Base-by-base conservation (phyloP, 2,888 invertebrate species). In the Azorinus chamasolen region DNA sequence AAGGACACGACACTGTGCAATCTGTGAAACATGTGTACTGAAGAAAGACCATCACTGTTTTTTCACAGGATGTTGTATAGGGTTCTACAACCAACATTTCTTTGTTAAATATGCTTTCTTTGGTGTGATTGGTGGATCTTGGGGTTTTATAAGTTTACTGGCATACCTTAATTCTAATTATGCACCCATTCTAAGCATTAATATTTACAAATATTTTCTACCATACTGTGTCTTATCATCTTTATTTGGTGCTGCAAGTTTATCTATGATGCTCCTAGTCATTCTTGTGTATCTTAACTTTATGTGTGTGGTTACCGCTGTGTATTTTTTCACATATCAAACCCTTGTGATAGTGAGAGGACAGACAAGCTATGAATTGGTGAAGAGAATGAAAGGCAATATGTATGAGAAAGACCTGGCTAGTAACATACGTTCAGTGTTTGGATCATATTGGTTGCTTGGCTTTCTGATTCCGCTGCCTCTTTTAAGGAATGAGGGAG, bases 1-100 rank as follows among this genome's bases (percentile, higher is more conserved):
- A 5, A 81, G 93, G 22, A 87, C 91, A 37, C 92, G 93, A 58
- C 93, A 94, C 79, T 94, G 93, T 72, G 89, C 91, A 3, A 77
- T 94, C 12, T 94, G 94, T 75, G 79, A 92, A 20, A 77, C 77
- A 63, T 94, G 93, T 72, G 88, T 93, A 12, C 78, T 94, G 16
- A 91, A 93, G 16, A 91, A 93, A 54, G 94, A 94, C 79, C 93
- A 94, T 70, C 94, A 94, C 71, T 94, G 94, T 78, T 93, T 93
- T 59, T 89, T 94, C 70, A 86, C 90, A 1, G 90, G 88, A 14
- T 92, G 91, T 32, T 94, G 94, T 78, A 91, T 93, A 0, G 94
- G 94, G 0, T 89, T 93, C 55, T 92, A 93, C 63, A 93, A 93
- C 83, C 93, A 93, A 85, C 86, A 93, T 24, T 93, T 93, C 78